phyloP scores from a whole-genome alignment of 2,888 invertebrate species.

The Conops quadrifasciatus region DNA sequence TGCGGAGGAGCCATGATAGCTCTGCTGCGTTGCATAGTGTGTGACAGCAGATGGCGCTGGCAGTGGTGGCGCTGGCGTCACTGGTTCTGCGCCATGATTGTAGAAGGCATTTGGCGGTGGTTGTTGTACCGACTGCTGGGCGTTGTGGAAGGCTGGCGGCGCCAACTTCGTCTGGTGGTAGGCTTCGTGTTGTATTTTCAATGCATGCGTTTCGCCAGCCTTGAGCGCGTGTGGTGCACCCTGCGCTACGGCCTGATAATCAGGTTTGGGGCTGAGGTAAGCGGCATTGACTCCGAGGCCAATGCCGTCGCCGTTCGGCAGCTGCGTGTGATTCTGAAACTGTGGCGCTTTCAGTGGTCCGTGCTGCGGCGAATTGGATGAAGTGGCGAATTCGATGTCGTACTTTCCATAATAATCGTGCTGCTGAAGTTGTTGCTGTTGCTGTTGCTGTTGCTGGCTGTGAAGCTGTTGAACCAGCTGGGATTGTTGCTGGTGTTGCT shows the following conservation, averaged over 20 bases:
- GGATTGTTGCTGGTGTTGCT: constrained; percentile 43
- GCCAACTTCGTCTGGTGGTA: constrained; percentile 41
- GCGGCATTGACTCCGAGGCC: constrained; percentile 48
- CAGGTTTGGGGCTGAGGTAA: constrained; percentile 58
- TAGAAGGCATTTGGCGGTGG: constrained; percentile 54
- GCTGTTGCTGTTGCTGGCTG: constrained; percentile 45
- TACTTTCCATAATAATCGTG: constrained; percentile 65
- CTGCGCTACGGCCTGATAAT: constrained; percentile 42
- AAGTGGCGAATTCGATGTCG: constrained; percentile 57
- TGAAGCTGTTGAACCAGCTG: constrained; percentile 34
- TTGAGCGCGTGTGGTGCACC: constrained; percentile 45
- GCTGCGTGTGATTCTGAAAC: constrained; percentile 47
- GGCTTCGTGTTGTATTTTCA: constrained; percentile 50
- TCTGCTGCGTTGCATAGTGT: constrained; percentile 38
- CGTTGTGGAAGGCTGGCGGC: constrained; percentile 51
- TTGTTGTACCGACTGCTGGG: constrained; percentile 50
- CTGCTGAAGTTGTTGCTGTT: constrained; percentile 42
- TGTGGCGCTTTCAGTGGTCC: constrained; percentile 48
- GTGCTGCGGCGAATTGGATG: constrained; percentile 44
- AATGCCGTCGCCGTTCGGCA: constrained; percentile 44
- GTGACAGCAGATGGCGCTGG: constrained; percentile 40
- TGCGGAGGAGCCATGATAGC: constrained; percentile 50
- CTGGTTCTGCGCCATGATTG: constrained; percentile 56
- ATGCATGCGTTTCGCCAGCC: constrained; percentile 45
- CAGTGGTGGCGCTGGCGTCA: constrained; percentile 10